Evolutionary conservation across 30 jellyfish, hydroid and myxozoan species (phyloP).

Genomic region (Rhopilema esculentum): DNA sequence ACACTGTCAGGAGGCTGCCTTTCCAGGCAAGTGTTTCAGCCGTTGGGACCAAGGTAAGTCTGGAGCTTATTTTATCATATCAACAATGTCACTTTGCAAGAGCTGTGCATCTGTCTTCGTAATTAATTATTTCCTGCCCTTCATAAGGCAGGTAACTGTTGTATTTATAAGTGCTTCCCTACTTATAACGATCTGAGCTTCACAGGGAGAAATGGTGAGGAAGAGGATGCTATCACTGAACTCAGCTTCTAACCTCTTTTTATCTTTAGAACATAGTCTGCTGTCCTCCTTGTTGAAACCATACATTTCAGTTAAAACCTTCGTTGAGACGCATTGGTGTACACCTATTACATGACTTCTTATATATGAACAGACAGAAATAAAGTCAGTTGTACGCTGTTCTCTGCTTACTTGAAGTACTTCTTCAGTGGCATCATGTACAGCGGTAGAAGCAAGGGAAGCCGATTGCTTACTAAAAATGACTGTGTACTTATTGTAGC

Average conservation of each 20-base stretch:
- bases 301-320: conserved; percentile 39
- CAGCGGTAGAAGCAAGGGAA: conserved; percentile 23
- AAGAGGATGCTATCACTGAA: conserved; percentile 28
- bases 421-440: conserved; percentile 22
- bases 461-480: conserved; percentile 24
- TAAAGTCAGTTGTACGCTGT: conserved; percentile 30
- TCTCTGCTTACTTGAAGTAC: neutral
- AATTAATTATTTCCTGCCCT: conserved; percentile 10
- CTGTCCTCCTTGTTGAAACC: conserved; percentile 41
- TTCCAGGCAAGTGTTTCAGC: conserved; percentile 30
- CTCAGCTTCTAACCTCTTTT: conserved; percentile 17
- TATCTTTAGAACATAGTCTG: conserved; percentile 15
- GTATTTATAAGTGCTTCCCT: conserved; percentile 15
- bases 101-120: conserved; percentile 43
- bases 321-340: conserved; percentile 33
- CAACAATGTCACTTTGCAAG: conserved; percentile 33
- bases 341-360: conserved; percentile 25
- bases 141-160: neutral
- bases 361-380: conserved; percentile 22
- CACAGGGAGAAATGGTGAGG: conserved; percentile 27
- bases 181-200: neutral
- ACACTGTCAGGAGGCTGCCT: conserved; percentile 40
- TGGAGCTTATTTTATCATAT: conserved; percentile 23
- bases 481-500: conserved; percentile 32
- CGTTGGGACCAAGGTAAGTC: conserved; percentile 65